Evolutionary conservation across 1,140 invertebrate genomes (phyloP).

Genomic region (Bombus waltoni): DNA sequence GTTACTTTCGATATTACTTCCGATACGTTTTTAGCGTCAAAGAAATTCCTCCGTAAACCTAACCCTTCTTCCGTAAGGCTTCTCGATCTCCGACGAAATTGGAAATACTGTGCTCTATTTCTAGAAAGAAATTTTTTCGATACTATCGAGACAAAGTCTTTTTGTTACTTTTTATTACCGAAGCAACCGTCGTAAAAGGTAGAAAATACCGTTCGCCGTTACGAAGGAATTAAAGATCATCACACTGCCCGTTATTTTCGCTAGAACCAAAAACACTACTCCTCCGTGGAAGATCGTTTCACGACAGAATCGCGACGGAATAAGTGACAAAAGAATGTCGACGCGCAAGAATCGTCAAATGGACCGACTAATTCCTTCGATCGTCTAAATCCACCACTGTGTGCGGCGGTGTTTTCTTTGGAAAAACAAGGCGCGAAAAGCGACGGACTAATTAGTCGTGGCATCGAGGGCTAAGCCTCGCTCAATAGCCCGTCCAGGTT

Average conservation of each 20-base stretch:
- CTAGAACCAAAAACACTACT: neutral
- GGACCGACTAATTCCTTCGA: neutral
- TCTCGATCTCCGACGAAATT: neutral
- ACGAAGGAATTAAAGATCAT: neutral
- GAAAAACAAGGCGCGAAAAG: constrained; percentile 21
- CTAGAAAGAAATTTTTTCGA: neutral
- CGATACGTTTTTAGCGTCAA: too few relatives aligned
- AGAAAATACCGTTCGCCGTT: too few relatives aligned
- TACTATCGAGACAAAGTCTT: too few relatives aligned
- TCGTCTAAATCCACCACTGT: neutral
- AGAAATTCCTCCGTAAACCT: too few relatives aligned
- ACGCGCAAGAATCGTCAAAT: neutral
- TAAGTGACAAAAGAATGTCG: neutral
- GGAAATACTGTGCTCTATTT: neutral
- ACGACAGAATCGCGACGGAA: neutral
- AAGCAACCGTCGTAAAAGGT: neutral
- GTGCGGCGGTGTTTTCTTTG: neutral
- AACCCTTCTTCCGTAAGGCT: too few relatives aligned
- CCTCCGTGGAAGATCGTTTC: neutral
- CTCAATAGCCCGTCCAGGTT: constrained; percentile 26
- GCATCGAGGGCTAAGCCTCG: constrained; percentile 1
- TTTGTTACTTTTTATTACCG: neutral
- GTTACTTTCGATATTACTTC: too few relatives aligned
- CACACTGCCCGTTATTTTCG: too few relatives aligned
- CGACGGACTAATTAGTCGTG: constrained; percentile 32